Base-by-base conservation (phyloP, 2,113 vertebrate species). In the Euleptes europaea region DNA sequence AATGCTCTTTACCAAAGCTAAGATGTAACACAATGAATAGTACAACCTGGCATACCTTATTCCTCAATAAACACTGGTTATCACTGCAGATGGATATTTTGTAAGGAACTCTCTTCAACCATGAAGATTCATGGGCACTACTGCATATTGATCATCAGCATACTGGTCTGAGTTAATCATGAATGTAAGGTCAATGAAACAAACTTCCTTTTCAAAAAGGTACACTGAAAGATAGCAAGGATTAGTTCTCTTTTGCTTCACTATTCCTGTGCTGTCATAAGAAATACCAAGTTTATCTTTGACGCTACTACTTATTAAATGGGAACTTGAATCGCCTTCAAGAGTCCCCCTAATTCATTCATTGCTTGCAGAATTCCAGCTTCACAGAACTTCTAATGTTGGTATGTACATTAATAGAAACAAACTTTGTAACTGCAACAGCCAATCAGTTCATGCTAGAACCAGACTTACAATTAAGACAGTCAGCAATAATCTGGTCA, bases 391-490 rank as follows among this genome's bases (percentile, higher is more conserved):
- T 35, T 54, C 38, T 4, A 65, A 78, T 42, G 75, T 75, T 88
- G 78, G 83, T 63, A 40, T 35, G 13, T 17, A 92, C 66, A 75
- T 51, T 7, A 65, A 89, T 63, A 70, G 40, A 75, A 74, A 89
- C 80, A 78, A 33, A 17, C 80, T 0, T 77, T 70, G 75, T 69
- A 51, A 0, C 1, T 82, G 70, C 65, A 89, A 90, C 0, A 86
- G 87, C 23, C 49, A 89, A 28, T 9, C 47, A 33, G 63, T 83
- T 80, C 38, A 66, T 0, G 14, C 40, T 88, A 83, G 85, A 2
- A 33, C 0, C 44, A 49, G 80, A 75, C 0, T 47, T 47, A 54
- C 54, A 17, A 80, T 33, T 69, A 84, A 90, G 14, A 5, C 23
- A 9, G 66, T 1, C 73, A 88, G 80, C 75, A 80, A 1, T 0